phyloP scores from a whole-genome alignment of 1,140 invertebrate species.

The Coenobita brevimanus region DNA sequence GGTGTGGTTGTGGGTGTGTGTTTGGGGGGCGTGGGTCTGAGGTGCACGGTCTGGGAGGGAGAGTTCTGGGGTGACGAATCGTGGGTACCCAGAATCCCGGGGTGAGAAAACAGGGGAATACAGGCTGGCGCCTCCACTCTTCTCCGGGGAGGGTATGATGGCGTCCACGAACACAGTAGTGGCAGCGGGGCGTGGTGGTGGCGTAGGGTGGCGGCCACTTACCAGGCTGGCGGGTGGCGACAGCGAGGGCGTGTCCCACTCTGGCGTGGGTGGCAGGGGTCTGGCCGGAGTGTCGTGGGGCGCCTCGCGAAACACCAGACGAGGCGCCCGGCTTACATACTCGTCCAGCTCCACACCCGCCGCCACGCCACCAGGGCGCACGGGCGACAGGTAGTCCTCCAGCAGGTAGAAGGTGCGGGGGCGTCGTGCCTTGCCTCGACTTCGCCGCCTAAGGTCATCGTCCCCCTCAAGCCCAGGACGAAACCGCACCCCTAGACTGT shows the following conservation, averaged over 20 bases:
- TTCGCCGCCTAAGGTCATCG: slow-evolving; percentile 31
- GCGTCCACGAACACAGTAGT: slow-evolving; percentile 37
- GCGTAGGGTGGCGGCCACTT: slow-evolving; percentile 34
- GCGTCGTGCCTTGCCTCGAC: slow-evolving; percentile 37
- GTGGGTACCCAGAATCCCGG: slow-evolving; percentile 59
- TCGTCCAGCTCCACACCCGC: slow-evolving; percentile 66
- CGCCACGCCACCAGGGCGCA: slow-evolving; percentile 39
- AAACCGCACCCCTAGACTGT: slow-evolving; percentile 1
- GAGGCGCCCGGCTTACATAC: slow-evolving; percentile 56
- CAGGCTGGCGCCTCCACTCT: slow-evolving; percentile 38
- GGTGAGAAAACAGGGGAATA: slow-evolving; percentile 69
- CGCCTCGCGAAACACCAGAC: slow-evolving; percentile 55
- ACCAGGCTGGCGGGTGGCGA: slow-evolving; percentile 61
- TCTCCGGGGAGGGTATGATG: slow-evolving; percentile 56
- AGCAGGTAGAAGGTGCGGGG: slow-evolving; percentile 66
- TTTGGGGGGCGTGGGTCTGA: slow-evolving; percentile 18
- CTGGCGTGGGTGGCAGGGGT: slow-evolving; percentile 66
- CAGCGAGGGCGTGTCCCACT: slow-evolving; percentile 68
- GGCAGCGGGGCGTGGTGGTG: slow-evolving; percentile 16
- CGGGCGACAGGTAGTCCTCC: slow-evolving; percentile 67
- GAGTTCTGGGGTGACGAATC: slow-evolving; percentile 66
- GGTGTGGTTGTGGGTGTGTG: slow-evolving; percentile 11
- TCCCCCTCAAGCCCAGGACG: not conserved
- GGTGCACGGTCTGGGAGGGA: slow-evolving; percentile 36
- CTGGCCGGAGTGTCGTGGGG: slow-evolving; percentile 48